Conservation (phyloP, 2,113 vertebrate genomes). For the Bombycilla garrulus region DNA sequence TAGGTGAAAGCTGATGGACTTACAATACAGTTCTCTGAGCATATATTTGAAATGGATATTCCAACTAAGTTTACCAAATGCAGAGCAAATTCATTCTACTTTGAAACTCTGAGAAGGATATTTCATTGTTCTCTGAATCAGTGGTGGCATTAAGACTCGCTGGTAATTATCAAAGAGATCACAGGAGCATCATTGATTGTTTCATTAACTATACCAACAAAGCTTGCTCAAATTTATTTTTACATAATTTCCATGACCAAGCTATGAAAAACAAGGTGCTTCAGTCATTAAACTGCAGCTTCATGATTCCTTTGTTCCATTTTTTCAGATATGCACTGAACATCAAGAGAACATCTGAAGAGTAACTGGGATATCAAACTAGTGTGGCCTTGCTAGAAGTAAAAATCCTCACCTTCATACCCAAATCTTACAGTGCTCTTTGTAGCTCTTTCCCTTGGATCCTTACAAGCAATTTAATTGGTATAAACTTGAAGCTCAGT, state of each 20-base stretch:
- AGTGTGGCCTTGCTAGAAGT: not conserved
- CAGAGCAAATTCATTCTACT: not conserved
- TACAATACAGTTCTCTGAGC: not conserved
- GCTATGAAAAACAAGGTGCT: not conserved
- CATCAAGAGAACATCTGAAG: not conserved
- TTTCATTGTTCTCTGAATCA: constrained; percentile 31
- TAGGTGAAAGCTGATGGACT: not conserved
- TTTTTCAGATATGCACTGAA: constrained; percentile 29
- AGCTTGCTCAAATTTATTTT: constrained; percentile 57
- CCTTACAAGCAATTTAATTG: not conserved
- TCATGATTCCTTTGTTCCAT: constrained; percentile 28
- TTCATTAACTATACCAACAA: constrained; percentile 43
- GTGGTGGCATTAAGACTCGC: constrained; percentile 36
- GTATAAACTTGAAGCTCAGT: not conserved
- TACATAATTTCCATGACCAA: constrained; percentile 52
- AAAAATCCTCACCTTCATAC: not conserved
- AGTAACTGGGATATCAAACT: not conserved
- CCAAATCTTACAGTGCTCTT: not conserved
- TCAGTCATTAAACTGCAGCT: not conserved
- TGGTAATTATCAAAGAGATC: constrained; percentile 57
- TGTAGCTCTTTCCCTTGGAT: not conserved
- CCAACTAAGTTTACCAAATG: constrained; percentile 3
- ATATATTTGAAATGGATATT: constrained; percentile 11
- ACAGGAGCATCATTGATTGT: constrained; percentile 38
- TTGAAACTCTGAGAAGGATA: not conserved